A percentile compares a stretch with the other conserved stretches of the same genome.
Evolutionary conservation across 1,140 invertebrate genomes (phyloP).

Genomic region (Wiebesia pumilae): DNA sequence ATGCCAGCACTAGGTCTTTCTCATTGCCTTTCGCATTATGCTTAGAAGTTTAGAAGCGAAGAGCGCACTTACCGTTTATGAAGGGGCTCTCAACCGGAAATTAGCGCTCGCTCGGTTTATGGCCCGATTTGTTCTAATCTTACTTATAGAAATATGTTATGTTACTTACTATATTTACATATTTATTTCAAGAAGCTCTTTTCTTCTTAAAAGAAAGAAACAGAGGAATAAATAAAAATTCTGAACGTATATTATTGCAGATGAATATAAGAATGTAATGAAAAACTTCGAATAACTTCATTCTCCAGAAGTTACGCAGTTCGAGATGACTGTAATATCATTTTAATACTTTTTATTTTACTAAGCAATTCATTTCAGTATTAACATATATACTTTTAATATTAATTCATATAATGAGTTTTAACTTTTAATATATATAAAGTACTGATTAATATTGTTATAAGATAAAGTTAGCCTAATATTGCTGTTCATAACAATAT

Average conservation of each 20-base stretch:
- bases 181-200: neutral
- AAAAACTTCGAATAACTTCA: neutral
- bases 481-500: no score
- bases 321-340: no score
- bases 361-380: no score
- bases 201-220: neutral
- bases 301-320: neutral
- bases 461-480: no score
- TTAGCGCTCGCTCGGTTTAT: neutral
- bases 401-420: no score
- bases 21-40: slow-evolving; percentile 57
- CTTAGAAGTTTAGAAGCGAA: slow-evolving; percentile 56
- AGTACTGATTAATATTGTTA: no score
- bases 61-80: slow-evolving; percentile 38
- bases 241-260: neutral
- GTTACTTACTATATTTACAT: neutral
- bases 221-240: neutral
- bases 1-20: slow-evolving; percentile 3
- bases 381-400: no score
- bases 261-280: neutral
- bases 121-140: neutral
- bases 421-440: no score
- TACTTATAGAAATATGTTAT: neutral
- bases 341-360: no score
- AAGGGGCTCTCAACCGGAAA: slow-evolving; percentile 59